These are phyloP conservation scores for Mesodorylaimus sp. DNA, from an alignment of 2,888 invertebrate genomes.

Conservation along the genomic window DNA sequence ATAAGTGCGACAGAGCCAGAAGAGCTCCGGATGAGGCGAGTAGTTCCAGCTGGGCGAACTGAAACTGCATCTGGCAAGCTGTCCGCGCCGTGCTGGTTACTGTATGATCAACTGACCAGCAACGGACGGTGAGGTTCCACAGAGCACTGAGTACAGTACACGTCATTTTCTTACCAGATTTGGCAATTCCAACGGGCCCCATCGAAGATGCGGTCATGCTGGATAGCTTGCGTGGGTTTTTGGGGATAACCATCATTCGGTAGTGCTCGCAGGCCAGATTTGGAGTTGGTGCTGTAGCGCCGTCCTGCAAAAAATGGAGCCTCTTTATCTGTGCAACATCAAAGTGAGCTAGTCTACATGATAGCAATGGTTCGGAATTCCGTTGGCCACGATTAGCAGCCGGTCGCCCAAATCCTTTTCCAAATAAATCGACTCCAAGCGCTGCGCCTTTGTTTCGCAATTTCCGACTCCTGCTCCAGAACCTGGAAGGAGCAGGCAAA, in stretches of 20 bases:
- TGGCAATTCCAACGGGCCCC: constrained; percentile 3
- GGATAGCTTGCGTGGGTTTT: not conserved
- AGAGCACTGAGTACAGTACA: too few species aligned
- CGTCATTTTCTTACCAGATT: constrained; percentile 1
- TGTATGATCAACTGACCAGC: too few species aligned
- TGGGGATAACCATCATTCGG: not conserved
- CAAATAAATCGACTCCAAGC: not conserved
- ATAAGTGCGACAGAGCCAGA: too few species aligned
- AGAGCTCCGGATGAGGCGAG: too few species aligned
- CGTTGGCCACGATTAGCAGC: constrained; percentile 6
- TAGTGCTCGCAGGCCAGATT: constrained; percentile 5
- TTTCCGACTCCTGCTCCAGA: not conserved
- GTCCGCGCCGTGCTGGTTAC: too few species aligned
- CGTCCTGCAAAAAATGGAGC: not conserved
- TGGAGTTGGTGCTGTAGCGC: not conserved
- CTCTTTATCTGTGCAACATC: not conserved
- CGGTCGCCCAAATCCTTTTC: not conserved
- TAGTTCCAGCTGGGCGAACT: too few species aligned
- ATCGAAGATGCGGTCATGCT: not conserved
- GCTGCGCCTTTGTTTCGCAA: not conserved
- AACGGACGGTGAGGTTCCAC: too few species aligned
- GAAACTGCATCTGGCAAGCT: too few species aligned
- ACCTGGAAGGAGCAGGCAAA: too few species aligned
- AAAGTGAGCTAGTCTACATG: not conserved
- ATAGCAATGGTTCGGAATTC: constrained; percentile 9